phyloP scores from a whole-genome alignment of 2,888 invertebrate species.

The Mythimna lalbum region DNA sequence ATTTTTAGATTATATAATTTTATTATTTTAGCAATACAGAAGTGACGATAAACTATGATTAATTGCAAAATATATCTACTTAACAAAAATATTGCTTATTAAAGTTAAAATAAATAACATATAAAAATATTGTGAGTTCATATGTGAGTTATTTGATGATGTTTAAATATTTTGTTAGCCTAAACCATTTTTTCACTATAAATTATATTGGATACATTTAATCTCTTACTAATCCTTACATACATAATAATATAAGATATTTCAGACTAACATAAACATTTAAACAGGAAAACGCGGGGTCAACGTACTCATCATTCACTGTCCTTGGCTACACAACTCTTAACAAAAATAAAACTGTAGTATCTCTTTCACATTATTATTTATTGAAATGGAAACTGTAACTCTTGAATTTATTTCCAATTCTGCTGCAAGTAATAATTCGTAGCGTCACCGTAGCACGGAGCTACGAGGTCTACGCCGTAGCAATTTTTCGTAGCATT shows the following conservation, averaged over 20 bases:
- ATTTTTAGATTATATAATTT: slow-evolving; percentile 11
- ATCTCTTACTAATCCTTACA: no score
- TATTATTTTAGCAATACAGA: not conserved
- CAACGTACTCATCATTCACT: not conserved
- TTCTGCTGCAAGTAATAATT: slow-evolving; percentile 2
- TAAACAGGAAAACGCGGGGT: not conserved
- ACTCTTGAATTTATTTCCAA: not conserved
- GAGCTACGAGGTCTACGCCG: slow-evolving; percentile 51
- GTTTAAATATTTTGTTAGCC: no score
- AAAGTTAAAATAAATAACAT: no score
- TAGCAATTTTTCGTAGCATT: slow-evolving; percentile 40
- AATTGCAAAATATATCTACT: no score
- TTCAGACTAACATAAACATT: not conserved
- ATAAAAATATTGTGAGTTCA: no score
- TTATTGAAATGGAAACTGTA: not conserved
- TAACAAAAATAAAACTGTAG: not conserved
- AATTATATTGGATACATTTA: no score
- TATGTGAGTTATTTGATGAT: no score
- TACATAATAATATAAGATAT: not conserved
- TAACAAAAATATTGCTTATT: no score
- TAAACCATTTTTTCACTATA: no score
- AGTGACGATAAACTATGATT: no score
- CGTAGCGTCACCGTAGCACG: slow-evolving; percentile 8
- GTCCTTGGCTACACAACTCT: not conserved
- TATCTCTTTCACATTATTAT: not conserved